Percentiles rank a stretch among this genome's conserved stretches.
These are phyloP conservation scores for Nibea coibor DNA, from an alignment of 2,113 vertebrate genomes.

Conservation along the genomic window DNA sequence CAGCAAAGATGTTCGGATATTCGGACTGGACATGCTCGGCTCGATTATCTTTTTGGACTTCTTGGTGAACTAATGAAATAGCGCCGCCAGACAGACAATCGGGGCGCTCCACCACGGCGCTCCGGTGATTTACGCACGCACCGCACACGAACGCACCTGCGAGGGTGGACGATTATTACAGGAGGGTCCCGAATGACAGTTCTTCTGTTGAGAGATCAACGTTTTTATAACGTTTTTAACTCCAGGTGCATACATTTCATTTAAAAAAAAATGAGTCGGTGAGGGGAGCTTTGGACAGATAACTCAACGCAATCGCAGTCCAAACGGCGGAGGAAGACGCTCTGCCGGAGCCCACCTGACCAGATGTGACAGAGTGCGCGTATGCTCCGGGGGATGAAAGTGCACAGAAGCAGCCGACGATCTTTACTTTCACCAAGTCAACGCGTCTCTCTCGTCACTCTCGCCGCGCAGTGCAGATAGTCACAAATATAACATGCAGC, in stretches of 20 bases:
- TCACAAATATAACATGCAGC: slow-evolving; percentile 13
- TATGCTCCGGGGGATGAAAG: slow-evolving; percentile 38
- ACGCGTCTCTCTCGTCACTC: not conserved
- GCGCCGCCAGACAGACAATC: slow-evolving; percentile 68
- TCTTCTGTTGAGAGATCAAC: slow-evolving; percentile 56
- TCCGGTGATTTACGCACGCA: slow-evolving; percentile 79
- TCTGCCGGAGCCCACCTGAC: slow-evolving; percentile 17
- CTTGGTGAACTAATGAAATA: slow-evolving; percentile 70
- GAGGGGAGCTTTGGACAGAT: not conserved
- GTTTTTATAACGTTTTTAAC: not conserved
- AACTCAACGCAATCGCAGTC: slow-evolving; percentile 9
- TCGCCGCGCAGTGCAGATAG: slow-evolving; percentile 33
- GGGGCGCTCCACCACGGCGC: slow-evolving; percentile 71
- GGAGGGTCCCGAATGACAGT: slow-evolving; percentile 79
- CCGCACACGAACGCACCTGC: slow-evolving; percentile 82
- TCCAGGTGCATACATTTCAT: not conserved
- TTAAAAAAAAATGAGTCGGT: not conserved
- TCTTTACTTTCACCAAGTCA: slow-evolving; percentile 37
- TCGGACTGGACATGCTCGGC: slow-evolving; percentile 49
- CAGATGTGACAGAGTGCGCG: not conserved
- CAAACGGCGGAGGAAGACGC: slow-evolving; percentile 7
- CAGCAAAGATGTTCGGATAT: slow-evolving; percentile 33
- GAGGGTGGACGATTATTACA: slow-evolving; percentile 81
- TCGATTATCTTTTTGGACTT: slow-evolving; percentile 62
- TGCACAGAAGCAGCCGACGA: slow-evolving; percentile 22